Conservation (phyloP, 35 echinoderm and acorn worm species). For the Heliocidaris erythrogramma region DNA sequence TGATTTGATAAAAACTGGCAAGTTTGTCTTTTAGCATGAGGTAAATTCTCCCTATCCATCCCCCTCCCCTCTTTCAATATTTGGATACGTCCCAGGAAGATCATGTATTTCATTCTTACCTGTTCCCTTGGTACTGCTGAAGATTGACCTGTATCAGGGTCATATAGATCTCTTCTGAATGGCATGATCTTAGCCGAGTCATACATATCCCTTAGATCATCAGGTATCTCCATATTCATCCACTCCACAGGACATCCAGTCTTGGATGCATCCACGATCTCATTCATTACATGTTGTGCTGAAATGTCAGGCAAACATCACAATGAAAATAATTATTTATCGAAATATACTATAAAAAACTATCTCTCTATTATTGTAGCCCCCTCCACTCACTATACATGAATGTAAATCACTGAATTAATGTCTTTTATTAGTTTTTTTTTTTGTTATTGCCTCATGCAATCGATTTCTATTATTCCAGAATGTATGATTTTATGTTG, state of each 20-base stretch:
- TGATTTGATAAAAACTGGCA: no score
- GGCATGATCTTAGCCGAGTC: constrained; percentile 15
- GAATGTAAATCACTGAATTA: no score
- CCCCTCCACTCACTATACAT: no score
- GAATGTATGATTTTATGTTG: no score
- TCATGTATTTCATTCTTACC: background rate
- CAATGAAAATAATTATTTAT: background rate
- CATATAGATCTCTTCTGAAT: constrained; percentile 26
- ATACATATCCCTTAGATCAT: background rate
- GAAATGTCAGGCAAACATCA: background rate
- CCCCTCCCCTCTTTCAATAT: background rate
- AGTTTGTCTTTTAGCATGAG: no score
- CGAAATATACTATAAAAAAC: no score
- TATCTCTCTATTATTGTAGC: no score
- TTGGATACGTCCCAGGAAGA: background rate
- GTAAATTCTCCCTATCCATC: no score
- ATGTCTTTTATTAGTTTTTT: no score
- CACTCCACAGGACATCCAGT: constrained; percentile 47
- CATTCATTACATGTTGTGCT: constrained; percentile 58
- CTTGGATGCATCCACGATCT: constrained; percentile 43
- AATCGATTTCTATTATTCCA: no score
- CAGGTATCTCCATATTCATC: constrained; percentile 53
- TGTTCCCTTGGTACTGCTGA: constrained; percentile 45
- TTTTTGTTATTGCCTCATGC: no score
- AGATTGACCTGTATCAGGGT: constrained; percentile 37